Base-by-base conservation (phyloP, 2,888 invertebrate genomes). In the Microctonus hyperodae region DNA sequence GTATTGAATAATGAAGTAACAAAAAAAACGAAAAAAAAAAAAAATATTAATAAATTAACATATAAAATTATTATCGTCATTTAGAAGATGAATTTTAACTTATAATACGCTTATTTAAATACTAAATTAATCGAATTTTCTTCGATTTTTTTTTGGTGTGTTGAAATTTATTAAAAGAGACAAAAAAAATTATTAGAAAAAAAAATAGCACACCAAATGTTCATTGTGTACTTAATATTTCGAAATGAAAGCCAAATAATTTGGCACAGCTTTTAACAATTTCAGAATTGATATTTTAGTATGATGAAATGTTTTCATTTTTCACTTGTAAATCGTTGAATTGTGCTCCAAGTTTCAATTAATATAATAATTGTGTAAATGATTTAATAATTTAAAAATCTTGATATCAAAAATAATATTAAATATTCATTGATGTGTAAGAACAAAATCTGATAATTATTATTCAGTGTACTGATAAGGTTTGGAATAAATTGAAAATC, bases 221-320 rank as follows among this genome's bases (percentile, higher is more conserved):
- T n/a, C 6, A 35, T 62, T 37, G 51, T 53, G 63, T 63, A 63
- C 63, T 63, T 63, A 63, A 63, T 63, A 51, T 63, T 33, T 51
- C 16, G 35, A 23, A n/a, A 61, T 62, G 51, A 28, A 55, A 53
- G 25, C 40, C 37, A 40, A 55, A 16, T 40, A 35, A 60, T 31
- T 28, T 40, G 22, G 48, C 44, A 50, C 22, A 50, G n/a, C 11
- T 55, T 10, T 31, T 55, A 16, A 28, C 31, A 33, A 31, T 55
- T 31, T 28, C 2, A 55, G 31, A 20, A 16, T 16, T 55, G 13
- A 55, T 7, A 28, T 31, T 53, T 7, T 11, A 25, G 5, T 2
- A 1, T 28, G 16, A 13, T n/a, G 23, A 28, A 25, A 31, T 35
- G 10, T 35, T 22, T 55, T 55, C 55, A 9, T 16, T 20, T 33